Evolutionary conservation across 2,113 vertebrate genomes (phyloP), one percentile per base, ranked within the genome.

Genomic region (Nycticryphes semicollaris): DNA sequence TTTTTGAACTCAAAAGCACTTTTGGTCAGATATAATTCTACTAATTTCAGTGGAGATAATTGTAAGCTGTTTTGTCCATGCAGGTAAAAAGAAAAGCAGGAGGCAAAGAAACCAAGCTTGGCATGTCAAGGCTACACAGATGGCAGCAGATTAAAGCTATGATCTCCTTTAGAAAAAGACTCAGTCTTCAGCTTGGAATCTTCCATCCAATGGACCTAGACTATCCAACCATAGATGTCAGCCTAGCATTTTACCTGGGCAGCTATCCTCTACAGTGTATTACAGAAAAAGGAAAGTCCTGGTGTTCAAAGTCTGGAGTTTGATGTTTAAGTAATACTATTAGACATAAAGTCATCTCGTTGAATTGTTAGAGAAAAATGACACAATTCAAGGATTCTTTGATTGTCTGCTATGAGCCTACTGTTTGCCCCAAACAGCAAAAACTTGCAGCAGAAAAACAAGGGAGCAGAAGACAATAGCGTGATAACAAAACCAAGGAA

Each of bases 401-500:
- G 20, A 1, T 30, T 75, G 50, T 53, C 45, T 57, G 53, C 31
- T 67, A 25, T 0, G 3, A 82, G 43, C 41, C 39, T 73, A 18
- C 22, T 10, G 5, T 30, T 84, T 66, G 39, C 10, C 11, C 51
- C 13, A 37, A 30, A 37, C 22, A 84, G 39, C 21, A 53, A 64
- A 79, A 30, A 41, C 28, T 69, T 62, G 31, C 6, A 64, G 25
- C 33, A 54, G 51, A 68, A 92, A 92, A 24, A 2, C 9, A 47
- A 56, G 20, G 13, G 33, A 47, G 39, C 7, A 1, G 2, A 48
- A 41, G 19, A 18, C 0, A 1, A 37, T 21, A 18, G 43, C 2
- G 5, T 14, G 22, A 3, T 15, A 76, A 80, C 21, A 84, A 90
- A 57, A 5, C 12, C 51, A 45, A 3, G 1, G 6, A 7, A 87